phyloP scores from a whole-genome alignment of 2,113 vertebrate genomes.

The Calyptommatus sinebrachiatus region DNA sequence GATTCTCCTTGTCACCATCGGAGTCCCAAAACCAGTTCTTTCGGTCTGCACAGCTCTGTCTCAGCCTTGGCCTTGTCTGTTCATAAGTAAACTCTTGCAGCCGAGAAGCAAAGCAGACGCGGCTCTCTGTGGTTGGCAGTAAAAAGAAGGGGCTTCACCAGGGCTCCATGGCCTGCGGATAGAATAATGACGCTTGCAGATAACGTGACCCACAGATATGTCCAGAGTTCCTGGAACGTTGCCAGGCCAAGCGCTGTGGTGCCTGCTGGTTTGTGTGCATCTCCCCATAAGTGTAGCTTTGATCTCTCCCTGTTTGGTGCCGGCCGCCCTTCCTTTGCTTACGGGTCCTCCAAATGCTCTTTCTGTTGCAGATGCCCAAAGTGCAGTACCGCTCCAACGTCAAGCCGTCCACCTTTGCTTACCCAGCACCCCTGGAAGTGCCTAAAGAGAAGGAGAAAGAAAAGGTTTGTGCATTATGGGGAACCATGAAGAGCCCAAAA shows the following conservation, averaged over 20 bases:
- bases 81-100: conserved; percentile 41
- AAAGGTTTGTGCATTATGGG: conserved; percentile 78
- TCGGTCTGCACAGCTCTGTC: background rate
- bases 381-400: conserved; percentile 99
- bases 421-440: conserved; percentile 95
- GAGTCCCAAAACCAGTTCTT: background rate
- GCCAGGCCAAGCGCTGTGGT: conserved; percentile 50
- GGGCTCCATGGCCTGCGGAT: conserved; percentile 59
- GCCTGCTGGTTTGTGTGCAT: conserved; percentile 48
- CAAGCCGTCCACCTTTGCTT: conserved; percentile 97
- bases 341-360: conserved; percentile 15
- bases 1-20: background rate
- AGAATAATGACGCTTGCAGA: conserved; percentile 61
- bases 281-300: conserved; percentile 51
- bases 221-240: conserved; percentile 49
- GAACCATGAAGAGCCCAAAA: too few species aligned
- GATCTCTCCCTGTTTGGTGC: background rate
- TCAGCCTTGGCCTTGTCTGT: background rate
- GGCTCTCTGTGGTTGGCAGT: conserved; percentile 6
- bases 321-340: background rate
- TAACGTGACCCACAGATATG: conserved; percentile 57
- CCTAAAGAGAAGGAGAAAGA: conserved; percentile 99
- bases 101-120: conserved; percentile 49
- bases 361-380: conserved; percentile 90
- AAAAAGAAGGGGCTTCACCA: conserved; percentile 44